Percentiles rank a stretch among this genome's conserved stretches.
Conservation (phyloP, 2,797 vertebrate species). For the Pseudomugil tenellus region DNA sequence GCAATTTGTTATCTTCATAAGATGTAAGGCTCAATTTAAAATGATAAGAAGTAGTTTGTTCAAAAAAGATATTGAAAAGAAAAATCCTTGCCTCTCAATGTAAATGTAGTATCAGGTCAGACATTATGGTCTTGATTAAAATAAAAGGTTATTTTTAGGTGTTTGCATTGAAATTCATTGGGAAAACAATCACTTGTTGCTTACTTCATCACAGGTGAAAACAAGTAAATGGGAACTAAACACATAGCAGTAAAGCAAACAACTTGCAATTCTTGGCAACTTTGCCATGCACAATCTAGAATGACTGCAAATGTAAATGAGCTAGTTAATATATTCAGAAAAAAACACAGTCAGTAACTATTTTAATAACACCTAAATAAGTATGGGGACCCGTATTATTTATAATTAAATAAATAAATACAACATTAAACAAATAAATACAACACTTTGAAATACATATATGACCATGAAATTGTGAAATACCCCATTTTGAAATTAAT, state of each 20-base stretch:
- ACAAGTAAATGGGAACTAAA: neutral
- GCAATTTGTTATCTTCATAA: slow-evolving; percentile 44
- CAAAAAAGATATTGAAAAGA: slow-evolving; percentile 2
- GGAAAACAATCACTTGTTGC: neutral
- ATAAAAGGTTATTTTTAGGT: slow-evolving; percentile 23
- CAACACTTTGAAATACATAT: too few species aligned
- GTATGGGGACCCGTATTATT: too few species aligned
- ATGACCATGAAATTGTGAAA: too few species aligned
- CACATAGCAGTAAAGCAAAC: neutral
- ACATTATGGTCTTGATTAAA: slow-evolving; percentile 36
- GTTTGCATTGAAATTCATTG: slow-evolving; percentile 21
- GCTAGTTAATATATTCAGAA: neutral
- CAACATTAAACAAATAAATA: too few species aligned
- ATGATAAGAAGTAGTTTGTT: too few species aligned
- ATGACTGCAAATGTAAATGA: neutral
- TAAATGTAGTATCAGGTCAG: neutral
- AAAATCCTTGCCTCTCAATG: neutral
- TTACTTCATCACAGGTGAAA: neutral
- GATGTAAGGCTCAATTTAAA: slow-evolving; percentile 49
- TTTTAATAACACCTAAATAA: too few species aligned
- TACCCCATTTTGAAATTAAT: too few species aligned
- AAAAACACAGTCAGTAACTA: too few species aligned
- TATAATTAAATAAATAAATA: too few species aligned
- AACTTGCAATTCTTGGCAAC: neutral
- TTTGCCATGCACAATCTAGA: neutral